phyloP scores from a whole-genome alignment of 2,888 invertebrate genomes.

The Trissolcus japonicus region DNA sequence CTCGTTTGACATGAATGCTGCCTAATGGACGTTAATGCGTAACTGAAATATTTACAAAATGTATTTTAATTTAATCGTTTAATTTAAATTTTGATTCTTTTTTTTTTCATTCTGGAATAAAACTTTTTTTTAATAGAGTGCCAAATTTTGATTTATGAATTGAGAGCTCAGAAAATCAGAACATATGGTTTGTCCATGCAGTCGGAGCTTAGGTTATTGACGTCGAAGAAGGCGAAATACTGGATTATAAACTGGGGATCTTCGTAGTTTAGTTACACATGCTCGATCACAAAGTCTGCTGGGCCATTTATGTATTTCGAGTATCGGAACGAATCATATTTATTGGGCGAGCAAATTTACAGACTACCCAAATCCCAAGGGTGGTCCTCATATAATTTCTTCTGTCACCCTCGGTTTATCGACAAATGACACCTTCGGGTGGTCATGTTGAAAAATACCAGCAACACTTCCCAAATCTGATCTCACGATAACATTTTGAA shows the following conservation, averaged over 20 bases:
- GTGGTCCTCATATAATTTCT: slow-evolving; percentile 66
- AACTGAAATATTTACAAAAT: slow-evolving; percentile 9
- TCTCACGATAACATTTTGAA: too few species aligned
- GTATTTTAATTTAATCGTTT: background rate
- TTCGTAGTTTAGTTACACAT: slow-evolving; percentile 67
- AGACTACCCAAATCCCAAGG: slow-evolving; percentile 73
- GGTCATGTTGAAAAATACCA: slow-evolving; percentile 45
- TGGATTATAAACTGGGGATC: slow-evolving; percentile 53
- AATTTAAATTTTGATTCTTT: too few species aligned
- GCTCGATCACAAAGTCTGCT: slow-evolving; percentile 56
- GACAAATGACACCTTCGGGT: slow-evolving; percentile 51
- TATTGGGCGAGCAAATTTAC: slow-evolving; percentile 74
- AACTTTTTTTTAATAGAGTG: too few species aligned
- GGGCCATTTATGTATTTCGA: slow-evolving; percentile 67
- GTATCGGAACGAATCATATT: slow-evolving; percentile 77
- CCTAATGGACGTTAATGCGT: slow-evolving; percentile 54
- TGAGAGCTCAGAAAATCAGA: background rate
- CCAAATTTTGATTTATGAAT: background rate
- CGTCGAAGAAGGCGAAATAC: slow-evolving; percentile 35
- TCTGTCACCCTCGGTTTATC: slow-evolving; percentile 39
- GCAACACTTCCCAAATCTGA: slow-evolving; percentile 34
- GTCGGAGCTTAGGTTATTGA: slow-evolving; percentile 20
- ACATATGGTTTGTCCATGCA: slow-evolving; percentile 3
- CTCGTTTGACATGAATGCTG: slow-evolving; percentile 36
- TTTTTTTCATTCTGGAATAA: too few species aligned